Evolutionary conservation across 2,113 vertebrate species (phyloP).

Genomic region (Lagopus muta): DNA sequence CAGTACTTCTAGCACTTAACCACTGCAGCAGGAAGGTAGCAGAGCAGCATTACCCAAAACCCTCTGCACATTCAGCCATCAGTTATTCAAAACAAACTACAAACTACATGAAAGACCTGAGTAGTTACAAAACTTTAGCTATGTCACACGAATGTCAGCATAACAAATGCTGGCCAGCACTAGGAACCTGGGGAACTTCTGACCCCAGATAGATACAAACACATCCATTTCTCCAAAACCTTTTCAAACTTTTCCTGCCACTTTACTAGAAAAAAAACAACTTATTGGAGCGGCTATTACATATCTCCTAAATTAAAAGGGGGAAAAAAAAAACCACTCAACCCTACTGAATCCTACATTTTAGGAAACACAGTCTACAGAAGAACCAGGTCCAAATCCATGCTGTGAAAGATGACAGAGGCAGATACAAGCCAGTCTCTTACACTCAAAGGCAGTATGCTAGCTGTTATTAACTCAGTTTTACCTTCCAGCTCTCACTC

Average conservation of each 20-base stretch:
- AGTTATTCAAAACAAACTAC: neutral
- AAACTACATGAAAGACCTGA: neutral
- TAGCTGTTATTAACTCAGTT: neutral
- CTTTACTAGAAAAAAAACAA: neutral
- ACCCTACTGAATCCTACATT: neutral
- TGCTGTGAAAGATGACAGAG: slow-evolving; percentile 5
- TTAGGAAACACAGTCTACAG: neutral
- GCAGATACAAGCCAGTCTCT: neutral
- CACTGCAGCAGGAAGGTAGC: neutral
- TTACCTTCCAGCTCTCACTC: neutral
- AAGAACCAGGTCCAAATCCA: neutral
- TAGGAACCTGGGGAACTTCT: neutral
- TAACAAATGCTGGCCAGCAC: neutral
- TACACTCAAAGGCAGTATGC: neutral
- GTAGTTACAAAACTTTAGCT: neutral
- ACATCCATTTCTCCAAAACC: neutral
- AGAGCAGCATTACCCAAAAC: neutral
- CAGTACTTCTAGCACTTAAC: neutral
- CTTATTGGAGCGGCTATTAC: neutral
- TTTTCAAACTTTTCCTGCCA: neutral
- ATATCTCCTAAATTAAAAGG: neutral
- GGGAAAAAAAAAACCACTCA: neutral
- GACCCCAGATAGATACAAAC: neutral
- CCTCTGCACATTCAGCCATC: neutral
- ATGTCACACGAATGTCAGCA: neutral